Conservation (phyloP, 2,113 vertebrate genomes). For the Malurus alboscapulatus region DNA sequence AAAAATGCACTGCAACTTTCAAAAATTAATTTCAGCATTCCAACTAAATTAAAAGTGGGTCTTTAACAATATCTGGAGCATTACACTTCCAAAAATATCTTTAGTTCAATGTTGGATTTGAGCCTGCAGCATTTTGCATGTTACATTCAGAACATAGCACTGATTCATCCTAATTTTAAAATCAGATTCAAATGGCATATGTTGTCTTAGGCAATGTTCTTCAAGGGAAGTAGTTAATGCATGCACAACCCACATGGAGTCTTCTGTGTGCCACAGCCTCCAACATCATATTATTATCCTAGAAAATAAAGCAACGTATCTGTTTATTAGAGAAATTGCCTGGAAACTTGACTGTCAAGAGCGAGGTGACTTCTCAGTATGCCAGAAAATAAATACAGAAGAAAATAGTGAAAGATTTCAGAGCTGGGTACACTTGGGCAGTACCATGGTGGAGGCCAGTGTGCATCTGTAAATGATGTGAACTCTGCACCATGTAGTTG, state of each 20-base stretch:
- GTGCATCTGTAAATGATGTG: background rate
- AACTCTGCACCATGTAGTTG: background rate
- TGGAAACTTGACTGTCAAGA: background rate
- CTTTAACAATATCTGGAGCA: constrained; percentile 14
- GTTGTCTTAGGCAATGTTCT: constrained; percentile 28
- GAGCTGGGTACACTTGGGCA: background rate
- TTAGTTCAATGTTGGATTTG: constrained; percentile 1
- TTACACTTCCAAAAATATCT: constrained; percentile 43
- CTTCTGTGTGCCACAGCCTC: background rate
- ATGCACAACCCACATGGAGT: background rate
- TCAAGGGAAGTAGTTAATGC: background rate
- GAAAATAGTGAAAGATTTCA: background rate
- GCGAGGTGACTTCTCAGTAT: background rate
- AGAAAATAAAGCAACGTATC: background rate
- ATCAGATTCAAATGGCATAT: background rate
- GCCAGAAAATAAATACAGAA: background rate
- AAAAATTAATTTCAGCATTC: background rate
- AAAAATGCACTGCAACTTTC: background rate
- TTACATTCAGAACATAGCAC: background rate
- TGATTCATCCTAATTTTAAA: constrained; percentile 49
- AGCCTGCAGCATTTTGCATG: constrained; percentile 39
- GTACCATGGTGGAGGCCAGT: background rate
- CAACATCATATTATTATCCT: background rate
- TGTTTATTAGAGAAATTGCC: background rate
- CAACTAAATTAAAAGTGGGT: background rate